These are phyloP conservation scores for Umimayanthus chanpuru DNA, from an alignment of 92 coral and sea anemone species.

Conservation along the genomic window DNA sequence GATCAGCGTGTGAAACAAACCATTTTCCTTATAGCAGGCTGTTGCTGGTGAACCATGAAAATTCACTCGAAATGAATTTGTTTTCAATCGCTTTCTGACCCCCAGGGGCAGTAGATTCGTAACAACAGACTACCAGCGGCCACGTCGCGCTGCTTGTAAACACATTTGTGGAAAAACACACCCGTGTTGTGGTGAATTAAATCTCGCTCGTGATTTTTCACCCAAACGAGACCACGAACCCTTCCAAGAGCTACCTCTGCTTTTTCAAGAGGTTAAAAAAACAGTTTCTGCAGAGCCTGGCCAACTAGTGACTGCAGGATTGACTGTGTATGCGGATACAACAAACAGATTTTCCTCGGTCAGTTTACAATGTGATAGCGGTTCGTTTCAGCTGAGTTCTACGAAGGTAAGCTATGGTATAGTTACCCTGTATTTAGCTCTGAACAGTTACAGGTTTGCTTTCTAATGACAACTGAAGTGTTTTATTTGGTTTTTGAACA, in stretches of 20 bases:
- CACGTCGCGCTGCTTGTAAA: slow-evolving; percentile 26
- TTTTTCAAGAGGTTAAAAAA: neutral
- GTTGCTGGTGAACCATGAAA: slow-evolving; percentile 28
- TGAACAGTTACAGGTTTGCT: neutral
- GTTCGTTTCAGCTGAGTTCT: neutral
- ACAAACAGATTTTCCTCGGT: slow-evolving; percentile 28
- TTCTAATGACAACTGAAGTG: neutral
- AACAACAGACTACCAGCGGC: slow-evolving; percentile 22
- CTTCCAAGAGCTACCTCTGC: neutral
- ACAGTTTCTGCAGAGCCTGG: slow-evolving; percentile 3
- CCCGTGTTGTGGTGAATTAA: neutral
- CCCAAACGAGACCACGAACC: neutral
- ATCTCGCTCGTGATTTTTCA: neutral
- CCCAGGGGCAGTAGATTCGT: slow-evolving; percentile 30
- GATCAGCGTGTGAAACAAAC: neutral
- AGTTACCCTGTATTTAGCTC: neutral
- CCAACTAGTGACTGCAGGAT: neutral
- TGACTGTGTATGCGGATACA: slow-evolving; percentile 3
- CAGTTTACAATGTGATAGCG: slow-evolving; percentile 21
- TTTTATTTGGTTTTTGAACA: neutral
- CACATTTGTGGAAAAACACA: slow-evolving; percentile 26
- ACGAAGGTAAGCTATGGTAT: slow-evolving; percentile 16
- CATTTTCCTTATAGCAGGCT: slow-evolving; percentile 13
- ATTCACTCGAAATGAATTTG: slow-evolving; percentile 3
- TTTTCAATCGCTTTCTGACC: slow-evolving; percentile 29